These are phyloP conservation scores for Leucoma salicis DNA, from an alignment of 2,888 invertebrate species.

Conservation along the genomic window DNA sequence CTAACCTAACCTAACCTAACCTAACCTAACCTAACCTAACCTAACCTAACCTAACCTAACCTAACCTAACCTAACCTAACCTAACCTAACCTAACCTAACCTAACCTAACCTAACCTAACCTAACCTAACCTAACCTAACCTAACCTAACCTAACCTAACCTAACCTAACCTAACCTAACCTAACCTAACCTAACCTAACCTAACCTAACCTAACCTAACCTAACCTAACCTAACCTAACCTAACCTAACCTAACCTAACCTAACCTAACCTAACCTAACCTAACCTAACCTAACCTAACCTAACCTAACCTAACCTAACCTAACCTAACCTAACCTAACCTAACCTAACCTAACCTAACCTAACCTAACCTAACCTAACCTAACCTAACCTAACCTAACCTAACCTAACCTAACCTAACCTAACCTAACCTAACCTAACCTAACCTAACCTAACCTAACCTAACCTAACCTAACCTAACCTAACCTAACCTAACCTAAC, in stretches of 20 bases:
- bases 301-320: slow-evolving; percentile 21
- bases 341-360: slow-evolving; percentile 15
- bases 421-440: slow-evolving; percentile 17
- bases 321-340: slow-evolving; percentile 16
- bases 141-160: slow-evolving; percentile 2
- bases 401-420: slow-evolving; percentile 16
- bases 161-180: slow-evolving; percentile 12
- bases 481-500: slow-evolving; percentile 12
- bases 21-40: slow-evolving; percentile 24
- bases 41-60: slow-evolving; percentile 21
- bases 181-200: slow-evolving; percentile 6
- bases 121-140: slow-evolving; percentile 6
- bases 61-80: slow-evolving; percentile 18
- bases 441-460: slow-evolving; percentile 10
- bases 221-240: slow-evolving; percentile 7
- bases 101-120: slow-evolving; percentile 8
- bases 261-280: slow-evolving; percentile 17
- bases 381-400: slow-evolving; percentile 16
- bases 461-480: slow-evolving; percentile 13
- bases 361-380: slow-evolving; percentile 16
- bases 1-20: slow-evolving; percentile 20
- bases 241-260: slow-evolving; percentile 9
- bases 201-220: slow-evolving; percentile 4
- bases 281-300: slow-evolving; percentile 22
- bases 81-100: slow-evolving; percentile 8